These are phyloP conservation scores for Kryptolebias ocellatus DNA, from an alignment of 2,797 vertebrate species.

Conservation along the genomic window DNA sequence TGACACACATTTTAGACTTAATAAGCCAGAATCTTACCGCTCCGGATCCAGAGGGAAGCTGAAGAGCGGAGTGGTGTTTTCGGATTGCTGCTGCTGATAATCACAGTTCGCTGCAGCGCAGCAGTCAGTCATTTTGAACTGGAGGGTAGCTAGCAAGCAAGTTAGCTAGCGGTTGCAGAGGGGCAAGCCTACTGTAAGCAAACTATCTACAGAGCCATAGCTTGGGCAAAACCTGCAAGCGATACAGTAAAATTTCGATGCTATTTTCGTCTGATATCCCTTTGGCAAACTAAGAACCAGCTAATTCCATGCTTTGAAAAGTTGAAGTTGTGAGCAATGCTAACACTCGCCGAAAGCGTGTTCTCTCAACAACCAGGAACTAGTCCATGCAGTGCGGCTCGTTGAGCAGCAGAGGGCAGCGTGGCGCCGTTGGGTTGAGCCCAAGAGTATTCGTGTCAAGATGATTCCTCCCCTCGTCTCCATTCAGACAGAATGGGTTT, in stretches of 20 bases:
- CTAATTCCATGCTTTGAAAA: conserved; percentile 72
- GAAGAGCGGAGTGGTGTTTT: conserved; percentile 77
- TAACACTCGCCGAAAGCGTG: conserved; percentile 73
- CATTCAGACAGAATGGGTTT: too few species aligned
- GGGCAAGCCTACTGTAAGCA: conserved; percentile 59
- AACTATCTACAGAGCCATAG: conserved; percentile 71
- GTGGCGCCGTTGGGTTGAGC: background rate
- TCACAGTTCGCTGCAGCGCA: conserved; percentile 87
- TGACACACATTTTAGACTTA: background rate
- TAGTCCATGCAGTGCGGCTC: conserved; percentile 20
- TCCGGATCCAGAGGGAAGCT: conserved; percentile 84
- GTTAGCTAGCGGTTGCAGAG: conserved; percentile 72
- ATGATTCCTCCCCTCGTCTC: too few species aligned
- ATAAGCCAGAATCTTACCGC: conserved; percentile 73
- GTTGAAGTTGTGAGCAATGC: conserved; percentile 70
- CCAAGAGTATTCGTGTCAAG: too few species aligned
- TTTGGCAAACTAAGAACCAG: conserved; percentile 43
- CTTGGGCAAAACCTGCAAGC: conserved; percentile 33
- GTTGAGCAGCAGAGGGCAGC: conserved; percentile 64
- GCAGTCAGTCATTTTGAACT: conserved; percentile 88
- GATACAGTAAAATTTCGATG: conserved; percentile 6
- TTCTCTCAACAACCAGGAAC: conserved; percentile 77
- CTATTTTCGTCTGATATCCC: conserved; percentile 21
- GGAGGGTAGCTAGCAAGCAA: conserved; percentile 64
- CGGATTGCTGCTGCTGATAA: conserved; percentile 73